phyloP scores from a whole-genome alignment of 2,113 vertebrate genomes.

The Corythaixoides concolor region DNA sequence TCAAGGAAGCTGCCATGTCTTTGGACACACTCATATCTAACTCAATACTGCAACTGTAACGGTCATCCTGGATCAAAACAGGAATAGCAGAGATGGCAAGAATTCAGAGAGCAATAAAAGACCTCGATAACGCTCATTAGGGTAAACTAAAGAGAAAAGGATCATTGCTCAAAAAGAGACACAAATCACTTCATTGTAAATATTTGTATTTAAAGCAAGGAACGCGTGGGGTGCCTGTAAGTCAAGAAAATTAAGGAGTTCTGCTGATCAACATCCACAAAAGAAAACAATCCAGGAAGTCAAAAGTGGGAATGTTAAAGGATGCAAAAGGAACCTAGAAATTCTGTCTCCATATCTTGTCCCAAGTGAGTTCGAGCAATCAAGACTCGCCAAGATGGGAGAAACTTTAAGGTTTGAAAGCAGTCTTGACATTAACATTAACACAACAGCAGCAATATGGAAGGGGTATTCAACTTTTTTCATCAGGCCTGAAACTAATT shows the following conservation, averaged over 20 bases:
- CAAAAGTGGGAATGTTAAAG: background rate
- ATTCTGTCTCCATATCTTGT: background rate
- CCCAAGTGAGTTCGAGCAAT: background rate
- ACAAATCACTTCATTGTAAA: background rate
- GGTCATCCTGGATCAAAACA: background rate
- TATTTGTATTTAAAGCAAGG: background rate
- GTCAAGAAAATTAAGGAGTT: background rate
- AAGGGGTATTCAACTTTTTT: background rate
- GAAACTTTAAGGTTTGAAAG: background rate
- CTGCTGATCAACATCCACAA: background rate
- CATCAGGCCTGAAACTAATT: background rate
- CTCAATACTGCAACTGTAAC: background rate
- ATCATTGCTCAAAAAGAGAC: background rate
- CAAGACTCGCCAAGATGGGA: background rate
- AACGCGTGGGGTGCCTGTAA: background rate
- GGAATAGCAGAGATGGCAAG: background rate
- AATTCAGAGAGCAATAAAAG: background rate
- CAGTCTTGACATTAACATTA: background rate
- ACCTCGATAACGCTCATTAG: background rate
- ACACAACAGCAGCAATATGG: background rate
- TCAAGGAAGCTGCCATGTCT: background rate
- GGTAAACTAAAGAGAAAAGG: background rate
- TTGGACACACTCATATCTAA: background rate
- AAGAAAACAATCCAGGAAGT: background rate
- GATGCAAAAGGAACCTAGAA: background rate